Conservation (phyloP, 1,140 invertebrate species). For the Drosophila nigromelanica region DNA sequence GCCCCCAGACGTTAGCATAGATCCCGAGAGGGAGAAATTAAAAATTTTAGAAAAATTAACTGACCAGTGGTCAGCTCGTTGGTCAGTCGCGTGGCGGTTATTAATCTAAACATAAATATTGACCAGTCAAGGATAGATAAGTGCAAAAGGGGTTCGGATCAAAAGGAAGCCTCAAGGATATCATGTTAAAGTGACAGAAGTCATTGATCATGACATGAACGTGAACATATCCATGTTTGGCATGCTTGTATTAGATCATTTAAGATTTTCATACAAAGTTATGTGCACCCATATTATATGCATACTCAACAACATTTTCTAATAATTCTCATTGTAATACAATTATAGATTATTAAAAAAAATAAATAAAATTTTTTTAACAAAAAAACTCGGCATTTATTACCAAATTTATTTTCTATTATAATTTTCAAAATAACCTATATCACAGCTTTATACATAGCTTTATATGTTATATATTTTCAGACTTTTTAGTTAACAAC, state of each 20-base stretch:
- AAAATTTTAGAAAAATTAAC: conserved; percentile 46
- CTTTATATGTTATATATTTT: too few species aligned
- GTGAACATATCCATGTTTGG: background rate
- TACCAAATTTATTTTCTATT: background rate
- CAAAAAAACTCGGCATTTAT: background rate
- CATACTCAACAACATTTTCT: too few species aligned
- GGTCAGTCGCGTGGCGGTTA: conserved; percentile 71
- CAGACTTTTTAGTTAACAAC: too few species aligned
- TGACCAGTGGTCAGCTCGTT: conserved; percentile 71
- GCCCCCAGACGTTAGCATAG: conserved; percentile 22
- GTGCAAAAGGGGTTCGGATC: conserved; percentile 21
- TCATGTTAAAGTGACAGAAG: conserved; percentile 20
- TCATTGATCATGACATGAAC: conserved; percentile 25
- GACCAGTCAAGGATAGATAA: conserved; percentile 46
- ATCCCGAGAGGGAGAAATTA: background rate
- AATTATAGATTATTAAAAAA: too few species aligned
- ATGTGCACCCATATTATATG: background rate
- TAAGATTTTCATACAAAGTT: background rate
- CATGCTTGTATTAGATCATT: background rate
- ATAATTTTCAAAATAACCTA: background rate
- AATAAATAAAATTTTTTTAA: too few species aligned
- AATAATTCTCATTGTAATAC: too few species aligned
- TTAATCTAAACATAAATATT: conserved; percentile 78
- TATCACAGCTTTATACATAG: too few species aligned
- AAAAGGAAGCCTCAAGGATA: background rate